Conservation (phyloP, 2,113 vertebrate species). For the Callithrix jacchus region DNA sequence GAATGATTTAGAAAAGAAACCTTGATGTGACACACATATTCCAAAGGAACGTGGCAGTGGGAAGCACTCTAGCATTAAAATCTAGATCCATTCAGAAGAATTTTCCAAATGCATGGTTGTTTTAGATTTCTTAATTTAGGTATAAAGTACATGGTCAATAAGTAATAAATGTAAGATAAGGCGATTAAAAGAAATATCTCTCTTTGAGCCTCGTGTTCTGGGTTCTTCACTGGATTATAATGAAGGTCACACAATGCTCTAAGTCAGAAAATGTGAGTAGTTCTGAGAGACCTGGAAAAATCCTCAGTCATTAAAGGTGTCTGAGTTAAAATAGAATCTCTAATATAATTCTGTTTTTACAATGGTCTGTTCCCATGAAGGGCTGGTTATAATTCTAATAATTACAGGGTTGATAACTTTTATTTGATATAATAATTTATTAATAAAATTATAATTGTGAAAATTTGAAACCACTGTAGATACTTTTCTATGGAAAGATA, state of each 20-base stretch:
- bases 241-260: not conserved
- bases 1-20: not conserved
- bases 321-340: not conserved
- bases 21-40: not conserved
- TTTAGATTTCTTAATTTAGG: not conserved
- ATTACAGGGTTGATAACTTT: conserved; percentile 3
- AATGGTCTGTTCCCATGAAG: not conserved
- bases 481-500: not conserved
- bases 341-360: not conserved
- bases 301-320: not conserved
- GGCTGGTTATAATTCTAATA: not conserved
- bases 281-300: not conserved
- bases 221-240: not conserved
- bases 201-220: not conserved
- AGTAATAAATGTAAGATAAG: not conserved
- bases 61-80: conserved; percentile 9
- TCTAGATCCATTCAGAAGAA: not conserved
- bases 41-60: not conserved
- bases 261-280: not conserved
- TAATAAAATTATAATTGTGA: conserved; percentile 14
- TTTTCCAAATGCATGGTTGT: not conserved
- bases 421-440: not conserved
- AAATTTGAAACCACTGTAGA: not conserved
- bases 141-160: not conserved
- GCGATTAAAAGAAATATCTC: not conserved